Conservation (phyloP, 1,140 invertebrate species). For the Drosophila sucinea region DNA sequence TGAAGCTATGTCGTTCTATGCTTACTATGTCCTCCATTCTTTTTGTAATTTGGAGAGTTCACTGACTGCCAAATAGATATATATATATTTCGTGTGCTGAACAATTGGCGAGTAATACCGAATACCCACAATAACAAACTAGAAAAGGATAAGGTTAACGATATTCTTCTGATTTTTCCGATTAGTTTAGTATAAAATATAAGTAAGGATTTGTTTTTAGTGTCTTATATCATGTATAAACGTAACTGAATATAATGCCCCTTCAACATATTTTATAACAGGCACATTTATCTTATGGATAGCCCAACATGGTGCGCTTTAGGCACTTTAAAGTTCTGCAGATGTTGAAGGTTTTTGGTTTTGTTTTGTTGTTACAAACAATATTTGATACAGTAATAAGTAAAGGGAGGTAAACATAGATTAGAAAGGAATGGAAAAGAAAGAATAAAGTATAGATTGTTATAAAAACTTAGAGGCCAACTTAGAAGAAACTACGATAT, state of each 20-base stretch:
- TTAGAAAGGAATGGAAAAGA: conserved; percentile 75
- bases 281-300: conserved; percentile 66
- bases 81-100: conserved; percentile 68
- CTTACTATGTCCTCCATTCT: conserved; percentile 17
- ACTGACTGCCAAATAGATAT: conserved; percentile 41
- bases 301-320: conserved; percentile 81
- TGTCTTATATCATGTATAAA: conserved; percentile 79
- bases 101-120: conserved; percentile 70
- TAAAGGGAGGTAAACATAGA: conserved; percentile 60
- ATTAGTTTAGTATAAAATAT: conserved; percentile 14
- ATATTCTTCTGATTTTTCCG: conserved; percentile 18
- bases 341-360: conserved; percentile 24
- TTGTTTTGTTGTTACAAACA: conserved; percentile 38
- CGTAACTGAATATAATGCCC: conserved; percentile 68
- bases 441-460: conserved; percentile 68
- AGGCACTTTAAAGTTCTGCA: conserved; percentile 77
- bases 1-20: conserved; percentile 55
- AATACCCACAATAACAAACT: conserved; percentile 22
- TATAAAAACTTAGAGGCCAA: conserved; percentile 77
- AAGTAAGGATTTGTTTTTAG: conserved; percentile 50
- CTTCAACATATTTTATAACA: conserved; percentile 74
- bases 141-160: conserved; percentile 46
- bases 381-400: conserved; percentile 48
- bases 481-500: conserved; percentile 83
- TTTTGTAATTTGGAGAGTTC: conserved; percentile 30